These are phyloP conservation scores for Mixornis gularis DNA, from an alignment of 2,113 vertebrate genomes.

Conservation along the genomic window DNA sequence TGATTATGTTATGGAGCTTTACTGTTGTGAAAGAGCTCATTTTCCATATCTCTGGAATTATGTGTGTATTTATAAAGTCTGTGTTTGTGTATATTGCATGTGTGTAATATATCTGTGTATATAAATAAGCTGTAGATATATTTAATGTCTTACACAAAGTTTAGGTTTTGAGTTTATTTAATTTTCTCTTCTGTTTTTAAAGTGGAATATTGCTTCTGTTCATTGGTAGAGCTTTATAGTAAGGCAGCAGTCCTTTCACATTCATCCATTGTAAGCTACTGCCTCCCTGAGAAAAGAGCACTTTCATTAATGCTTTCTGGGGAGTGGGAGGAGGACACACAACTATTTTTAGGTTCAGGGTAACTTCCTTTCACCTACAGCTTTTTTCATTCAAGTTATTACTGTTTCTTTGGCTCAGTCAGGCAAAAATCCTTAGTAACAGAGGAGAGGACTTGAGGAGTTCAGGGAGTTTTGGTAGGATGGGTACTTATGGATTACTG, in stretches of 20 bases:
- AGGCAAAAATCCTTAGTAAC: not conserved
- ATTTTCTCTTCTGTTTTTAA: not conserved
- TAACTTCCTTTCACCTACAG: constrained; percentile 55
- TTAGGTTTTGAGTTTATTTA: not conserved
- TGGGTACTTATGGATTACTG: not conserved
- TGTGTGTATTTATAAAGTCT: not conserved
- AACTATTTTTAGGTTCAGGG: constrained; percentile 35
- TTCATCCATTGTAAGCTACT: not conserved
- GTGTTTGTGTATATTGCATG: not conserved
- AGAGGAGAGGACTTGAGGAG: not conserved
- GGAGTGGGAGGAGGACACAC: constrained; percentile 55
- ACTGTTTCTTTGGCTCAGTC: not conserved
- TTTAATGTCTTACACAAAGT: not conserved
- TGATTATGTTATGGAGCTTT: not conserved
- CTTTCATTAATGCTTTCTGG: constrained; percentile 41
- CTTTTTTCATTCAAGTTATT: constrained; percentile 32
- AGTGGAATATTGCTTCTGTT: not conserved
- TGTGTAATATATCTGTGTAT: not conserved
- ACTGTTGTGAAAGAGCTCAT: not conserved
- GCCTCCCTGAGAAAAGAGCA: constrained; percentile 4
- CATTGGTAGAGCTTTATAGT: not conserved
- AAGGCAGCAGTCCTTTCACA: not conserved
- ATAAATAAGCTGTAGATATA: not conserved
- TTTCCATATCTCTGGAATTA: not conserved
- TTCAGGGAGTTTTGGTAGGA: not conserved